Base-by-base conservation (phyloP, 1,140 invertebrate genomes). In the Brachionus manjavacas region DNA sequence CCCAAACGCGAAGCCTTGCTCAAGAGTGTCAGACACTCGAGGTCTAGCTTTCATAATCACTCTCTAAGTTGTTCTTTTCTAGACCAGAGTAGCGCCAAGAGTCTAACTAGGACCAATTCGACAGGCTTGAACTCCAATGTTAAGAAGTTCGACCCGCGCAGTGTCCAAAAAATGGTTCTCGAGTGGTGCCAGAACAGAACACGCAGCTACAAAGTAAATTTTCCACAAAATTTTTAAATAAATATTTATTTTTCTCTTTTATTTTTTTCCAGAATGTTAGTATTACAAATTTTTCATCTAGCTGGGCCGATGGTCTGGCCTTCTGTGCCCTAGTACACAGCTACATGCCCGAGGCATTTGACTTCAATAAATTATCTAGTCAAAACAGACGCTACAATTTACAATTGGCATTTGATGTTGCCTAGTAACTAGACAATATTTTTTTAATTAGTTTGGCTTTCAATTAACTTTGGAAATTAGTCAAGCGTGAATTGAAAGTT, bases 251-350 rank as follows among this genome's bases (percentile, higher is more conserved):
- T 49, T 28, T 84, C 60, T 55, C 66, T 35, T 49, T 72, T 55
- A 20, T n/a, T 84, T 84, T 87, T 16, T 16, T 16, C 9, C 85
- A 92, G 88, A 94, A 94, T 87, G 95, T 96, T 46, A 95, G 96
- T 87, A 95, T 97, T 25, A 96, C 95, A 9, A 96, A 96, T 90
- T 96, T 96, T 88, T 94, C 94, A 87, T 94, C 94, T 85, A 94
- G 93, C 66, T 96, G 95, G 95, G 95, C 95, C 89, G 93, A 99
- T 91, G 97, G 97, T 91, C 90, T 99, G 88, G 97, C 97, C 12
- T 99, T 99, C 93, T 99, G 97, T 90, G 97, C 97, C 83, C 93
- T 99, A 84, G 99, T 99, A 90, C 97, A 99, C 91, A 94, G 96
- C 89, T 97, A 99, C 92, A 89, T 95, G 81, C 94, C 94, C 20